Conservation (phyloP, 2,113 vertebrate genomes). For the Sturnira hondurensis region DNA sequence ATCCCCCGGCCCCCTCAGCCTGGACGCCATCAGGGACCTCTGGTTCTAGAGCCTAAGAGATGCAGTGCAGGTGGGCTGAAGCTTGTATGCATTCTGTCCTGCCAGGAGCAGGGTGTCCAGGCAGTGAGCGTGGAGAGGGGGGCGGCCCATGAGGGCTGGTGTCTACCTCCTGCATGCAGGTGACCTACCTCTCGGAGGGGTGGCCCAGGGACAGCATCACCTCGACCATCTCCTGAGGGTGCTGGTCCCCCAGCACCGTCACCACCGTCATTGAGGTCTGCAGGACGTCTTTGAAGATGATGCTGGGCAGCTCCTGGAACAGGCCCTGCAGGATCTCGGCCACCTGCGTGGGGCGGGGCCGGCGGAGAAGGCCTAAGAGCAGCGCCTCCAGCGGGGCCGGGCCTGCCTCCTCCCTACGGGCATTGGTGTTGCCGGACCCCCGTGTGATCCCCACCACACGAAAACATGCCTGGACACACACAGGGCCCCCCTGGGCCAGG, state of each 20-base stretch:
- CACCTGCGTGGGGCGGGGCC: neutral
- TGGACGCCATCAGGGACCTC: neutral
- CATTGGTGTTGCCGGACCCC: rapidly evolving
- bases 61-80: neutral
- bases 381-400: rapidly evolving
- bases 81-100: rapidly evolving
- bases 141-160: rapidly evolving
- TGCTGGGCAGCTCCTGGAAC: neutral
- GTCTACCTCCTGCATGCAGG: no score
- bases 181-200: slow-evolving; percentile 39
- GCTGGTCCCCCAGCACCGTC: neutral
- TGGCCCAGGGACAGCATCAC: slow-evolving; percentile 39
- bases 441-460: neutral
- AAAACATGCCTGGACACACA: rapidly evolving
- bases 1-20: neutral
- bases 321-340: slow-evolving; percentile 23
- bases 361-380: neutral
- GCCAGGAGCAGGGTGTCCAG: neutral
- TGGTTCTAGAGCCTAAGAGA: no score
- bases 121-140: neutral
- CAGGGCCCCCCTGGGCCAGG: neutral
- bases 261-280: neutral
- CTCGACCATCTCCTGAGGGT: slow-evolving; percentile 2
- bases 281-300: neutral
- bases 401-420: rapidly evolving